Conservation (phyloP, 2,113 vertebrate genomes). For the Ailuropoda melanoleuca region DNA sequence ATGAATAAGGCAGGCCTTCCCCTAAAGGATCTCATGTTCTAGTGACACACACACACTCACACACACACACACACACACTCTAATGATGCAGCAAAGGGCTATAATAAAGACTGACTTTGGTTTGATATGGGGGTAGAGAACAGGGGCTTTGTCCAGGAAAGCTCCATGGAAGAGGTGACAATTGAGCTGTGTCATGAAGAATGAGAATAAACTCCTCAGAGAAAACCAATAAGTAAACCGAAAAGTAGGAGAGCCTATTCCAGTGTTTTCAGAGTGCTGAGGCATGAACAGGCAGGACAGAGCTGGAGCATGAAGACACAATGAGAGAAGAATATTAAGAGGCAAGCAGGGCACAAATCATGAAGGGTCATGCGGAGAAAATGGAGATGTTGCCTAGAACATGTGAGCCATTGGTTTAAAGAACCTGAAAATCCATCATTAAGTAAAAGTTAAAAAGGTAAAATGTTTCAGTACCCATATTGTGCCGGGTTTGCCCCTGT, state of each 20-base stretch:
- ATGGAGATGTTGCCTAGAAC: background rate
- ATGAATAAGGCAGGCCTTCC: background rate
- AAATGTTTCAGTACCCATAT: background rate
- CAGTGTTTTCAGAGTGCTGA: background rate
- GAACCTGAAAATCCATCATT: background rate
- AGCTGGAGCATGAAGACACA: background rate
- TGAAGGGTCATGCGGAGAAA: background rate
- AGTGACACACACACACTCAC: background rate
- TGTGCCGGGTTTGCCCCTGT: background rate
- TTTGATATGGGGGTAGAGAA: rapidly evolving
- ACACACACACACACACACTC: background rate
- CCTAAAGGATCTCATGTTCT: background rate
- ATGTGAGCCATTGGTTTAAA: background rate
- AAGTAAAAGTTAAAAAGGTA: background rate
- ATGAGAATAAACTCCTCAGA: background rate
- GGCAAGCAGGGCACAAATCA: background rate
- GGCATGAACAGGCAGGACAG: background rate
- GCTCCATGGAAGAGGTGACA: background rate
- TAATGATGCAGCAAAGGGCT: background rate
- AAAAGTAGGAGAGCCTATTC: background rate
- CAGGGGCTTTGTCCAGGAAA: background rate
- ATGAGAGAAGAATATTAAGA: background rate
- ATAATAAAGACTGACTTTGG: background rate
- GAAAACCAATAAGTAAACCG: background rate
- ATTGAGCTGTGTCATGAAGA: background rate